phyloP scores from a whole-genome alignment of 30 jellyfish, hydroid and myxozoan genomes.

The Aurelia aurita complex sp. Pacific region DNA sequence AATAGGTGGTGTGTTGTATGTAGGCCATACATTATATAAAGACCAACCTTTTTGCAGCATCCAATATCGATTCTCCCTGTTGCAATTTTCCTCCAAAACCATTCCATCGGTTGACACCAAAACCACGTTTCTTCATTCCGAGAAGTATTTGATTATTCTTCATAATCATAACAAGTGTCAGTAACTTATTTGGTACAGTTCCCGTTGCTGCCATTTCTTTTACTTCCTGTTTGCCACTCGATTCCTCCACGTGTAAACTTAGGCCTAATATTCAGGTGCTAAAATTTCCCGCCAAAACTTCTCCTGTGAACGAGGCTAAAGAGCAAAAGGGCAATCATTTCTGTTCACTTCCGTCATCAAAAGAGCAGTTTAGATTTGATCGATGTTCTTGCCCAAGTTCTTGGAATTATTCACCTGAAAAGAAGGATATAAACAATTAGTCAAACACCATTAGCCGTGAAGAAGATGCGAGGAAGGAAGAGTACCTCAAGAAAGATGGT shows the following conservation, averaged over 20 bases:
- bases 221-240: too few relatives aligned
- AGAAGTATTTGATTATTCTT: conserved; percentile 64
- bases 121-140: conserved; percentile 97
- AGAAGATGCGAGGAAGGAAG: neutral
- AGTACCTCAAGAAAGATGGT: neutral
- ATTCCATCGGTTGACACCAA: conserved; percentile 96
- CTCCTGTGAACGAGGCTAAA: neutral
- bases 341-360: conserved; percentile 31
- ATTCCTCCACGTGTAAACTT: too few relatives aligned
- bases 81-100: conserved; percentile 97
- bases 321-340: neutral
- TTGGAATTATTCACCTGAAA: too few relatives aligned
- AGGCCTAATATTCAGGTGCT: too few relatives aligned
- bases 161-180: conserved; percentile 81
- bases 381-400: too few relatives aligned
- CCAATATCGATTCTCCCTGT: conserved; percentile 67
- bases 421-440: too few relatives aligned
- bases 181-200: conserved; percentile 42
- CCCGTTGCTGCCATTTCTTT: too few relatives aligned
- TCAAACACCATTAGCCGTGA: too few relatives aligned
- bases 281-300: too few relatives aligned
- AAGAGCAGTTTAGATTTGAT: neutral
- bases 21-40: too few relatives aligned
- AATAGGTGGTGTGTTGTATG: too few relatives aligned
- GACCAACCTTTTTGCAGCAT: conserved; percentile 79